Percentiles rank a stretch among this genome's conserved stretches.
phyloP scores from a whole-genome alignment of 1,140 invertebrate genomes.

The Chrysomallon squamiferum region DNA sequence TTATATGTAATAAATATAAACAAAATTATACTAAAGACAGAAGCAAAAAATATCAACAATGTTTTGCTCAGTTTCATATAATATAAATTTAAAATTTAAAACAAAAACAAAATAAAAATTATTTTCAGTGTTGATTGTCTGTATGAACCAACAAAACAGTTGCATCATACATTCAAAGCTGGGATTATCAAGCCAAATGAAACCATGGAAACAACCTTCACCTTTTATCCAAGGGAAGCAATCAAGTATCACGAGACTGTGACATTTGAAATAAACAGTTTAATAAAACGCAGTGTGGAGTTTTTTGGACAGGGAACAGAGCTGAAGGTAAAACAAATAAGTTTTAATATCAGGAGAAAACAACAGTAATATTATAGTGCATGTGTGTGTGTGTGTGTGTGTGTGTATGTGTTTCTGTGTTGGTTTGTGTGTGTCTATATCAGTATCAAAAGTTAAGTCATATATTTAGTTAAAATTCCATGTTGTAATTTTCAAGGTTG shows the following conservation, averaged over 20 bases:
- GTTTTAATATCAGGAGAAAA: not conserved
- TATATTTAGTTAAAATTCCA: no score
- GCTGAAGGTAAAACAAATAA: constrained; percentile 50
- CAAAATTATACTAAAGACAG: no score
- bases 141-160: constrained; percentile 45
- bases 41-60: no score
- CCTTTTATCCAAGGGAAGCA: constrained; percentile 57
- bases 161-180: constrained; percentile 58
- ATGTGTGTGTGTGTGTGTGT: not conserved
- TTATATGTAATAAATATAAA: no score
- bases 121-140: constrained; percentile 60
- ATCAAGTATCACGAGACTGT: constrained; percentile 56
- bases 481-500: constrained; percentile 52
- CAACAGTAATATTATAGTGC: not conserved
- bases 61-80: no score
- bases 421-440: not conserved
- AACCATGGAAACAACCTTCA: constrained; percentile 46
- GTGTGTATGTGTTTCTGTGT: not conserved
- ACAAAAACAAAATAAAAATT: no score
- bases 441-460: no score
- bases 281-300: constrained; percentile 54
- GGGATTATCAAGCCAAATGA: constrained; percentile 48
- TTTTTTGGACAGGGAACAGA: constrained; percentile 58
- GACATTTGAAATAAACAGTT: constrained; percentile 62
- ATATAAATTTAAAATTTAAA: no score